Evolutionary conservation across 1,140 invertebrate genomes (phyloP), one percentile per base, ranked within the genome.

Genomic region (Saccostrea echinata): DNA sequence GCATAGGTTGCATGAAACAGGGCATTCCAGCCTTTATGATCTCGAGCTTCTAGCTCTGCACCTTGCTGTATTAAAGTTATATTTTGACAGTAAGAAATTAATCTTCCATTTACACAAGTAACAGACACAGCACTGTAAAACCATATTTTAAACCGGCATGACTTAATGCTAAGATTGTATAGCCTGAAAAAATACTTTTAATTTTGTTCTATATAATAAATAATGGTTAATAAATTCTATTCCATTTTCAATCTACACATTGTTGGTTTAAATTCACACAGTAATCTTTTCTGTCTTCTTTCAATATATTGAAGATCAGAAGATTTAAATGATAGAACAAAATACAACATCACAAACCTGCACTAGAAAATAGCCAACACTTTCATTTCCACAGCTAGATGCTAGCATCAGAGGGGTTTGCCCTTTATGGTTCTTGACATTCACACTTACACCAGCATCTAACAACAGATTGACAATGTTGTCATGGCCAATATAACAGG

Each of bases 401-500:
- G 95, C 95, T 84, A 96, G 86, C 94, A 95, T 95, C 18, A 96
- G 90, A 8, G 95, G 93, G 24, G 95, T 96, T 68, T 95, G 94
- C 61, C 95, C 95, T n/a, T 93, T 91, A 68, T 92, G 88, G 87
- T 96, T 96, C 71, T 93, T 92, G 4, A 94, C 89, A 90, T 96
- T 94, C 0, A 95, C 92, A 87, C 92, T 91, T 3, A 94, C 95
- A 33, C 94, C 94, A 27, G 93, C 92, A 71, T 95, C 93, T 57
- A 96, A 88, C 53, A 96, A 88, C 16, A 95, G 85, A 86, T 92
- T 93, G 12, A 95, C 95, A 51, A 95, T 94, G 80, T 93, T 94
- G 33, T 95, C 93, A 91, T 96, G 95, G 18, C 95, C 96, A 85
- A 95, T 95, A 88, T 95, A 96, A 86, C 95, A 94, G 1, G 95